Percentiles rank a stretch among this genome's conserved stretches.
These are phyloP conservation scores for Harpagifer antarcticus DNA, from an alignment of 2,797 vertebrate genomes.

Conservation along the genomic window DNA sequence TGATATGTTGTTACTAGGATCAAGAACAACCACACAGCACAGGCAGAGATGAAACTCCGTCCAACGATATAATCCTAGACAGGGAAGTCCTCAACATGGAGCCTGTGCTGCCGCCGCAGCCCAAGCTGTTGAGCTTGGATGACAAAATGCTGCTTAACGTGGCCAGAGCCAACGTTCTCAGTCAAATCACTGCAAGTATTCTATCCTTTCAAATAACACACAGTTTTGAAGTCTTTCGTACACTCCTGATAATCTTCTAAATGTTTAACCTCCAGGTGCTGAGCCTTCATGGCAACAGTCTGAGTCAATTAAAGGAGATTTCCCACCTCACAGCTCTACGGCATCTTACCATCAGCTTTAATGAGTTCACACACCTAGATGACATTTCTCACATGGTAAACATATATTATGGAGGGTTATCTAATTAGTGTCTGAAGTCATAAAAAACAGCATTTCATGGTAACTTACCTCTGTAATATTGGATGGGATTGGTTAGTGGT, in stretches of 20 bases:
- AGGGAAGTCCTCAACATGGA: conserved; percentile 85
- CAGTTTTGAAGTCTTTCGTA: conserved; percentile 8
- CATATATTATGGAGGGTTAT: neutral
- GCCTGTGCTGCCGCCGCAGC: conserved; percentile 80
- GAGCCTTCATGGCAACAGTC: conserved; percentile 89
- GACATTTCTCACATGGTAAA: conserved; percentile 89
- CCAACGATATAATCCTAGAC: conserved; percentile 69
- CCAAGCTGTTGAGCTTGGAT: conserved; percentile 85
- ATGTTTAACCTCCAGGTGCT: conserved; percentile 78
- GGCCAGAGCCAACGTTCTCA: conserved; percentile 84
- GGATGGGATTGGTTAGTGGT: neutral
- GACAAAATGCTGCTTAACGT: conserved; percentile 84
- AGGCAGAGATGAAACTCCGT: conserved; percentile 11
- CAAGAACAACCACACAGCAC: conserved; percentile 26
- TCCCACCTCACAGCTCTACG: conserved; percentile 82
- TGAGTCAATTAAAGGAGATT: conserved; percentile 87
- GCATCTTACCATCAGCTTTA: conserved; percentile 88
- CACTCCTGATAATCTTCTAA: neutral
- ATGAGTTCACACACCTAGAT: conserved; percentile 87
- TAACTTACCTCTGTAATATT: neutral
- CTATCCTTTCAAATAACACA: neutral
- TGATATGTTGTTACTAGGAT: conserved; percentile 60
- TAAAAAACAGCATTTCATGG: neutral
- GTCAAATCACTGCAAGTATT: conserved; percentile 88
- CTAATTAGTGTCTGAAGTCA: neutral